These are phyloP conservation scores for Dendrolimus pini DNA, from an alignment of 2,888 invertebrate species.

Conservation along the genomic window DNA sequence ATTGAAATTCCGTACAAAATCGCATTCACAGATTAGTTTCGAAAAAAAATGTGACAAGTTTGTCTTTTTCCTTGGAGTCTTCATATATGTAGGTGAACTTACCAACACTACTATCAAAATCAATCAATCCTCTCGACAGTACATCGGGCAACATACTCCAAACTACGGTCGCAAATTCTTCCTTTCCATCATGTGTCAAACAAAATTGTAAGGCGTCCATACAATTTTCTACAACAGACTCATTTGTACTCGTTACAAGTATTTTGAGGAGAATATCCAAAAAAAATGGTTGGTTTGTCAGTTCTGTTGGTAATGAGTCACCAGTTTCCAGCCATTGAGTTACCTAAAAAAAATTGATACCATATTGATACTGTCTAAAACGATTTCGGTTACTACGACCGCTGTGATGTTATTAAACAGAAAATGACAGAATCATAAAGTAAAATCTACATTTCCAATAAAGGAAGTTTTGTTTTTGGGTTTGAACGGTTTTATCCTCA, in stretches of 20 bases:
- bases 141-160: slow-evolving; percentile 54
- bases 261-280: slow-evolving; percentile 57
- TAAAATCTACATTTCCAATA: too few species aligned
- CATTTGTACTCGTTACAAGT: slow-evolving; percentile 35
- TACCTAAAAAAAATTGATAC: slow-evolving; percentile 29
- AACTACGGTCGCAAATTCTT: slow-evolving; percentile 39
- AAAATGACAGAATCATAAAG: too few species aligned
- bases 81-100: slow-evolving; percentile 6
- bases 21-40: too few species aligned
- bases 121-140: slow-evolving; percentile 47
- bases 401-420: too few species aligned
- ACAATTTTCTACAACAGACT: slow-evolving; percentile 37
- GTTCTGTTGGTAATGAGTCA: slow-evolving; percentile 46
- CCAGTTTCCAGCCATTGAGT: slow-evolving; percentile 59
- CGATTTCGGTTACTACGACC: too few species aligned
- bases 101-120: slow-evolving; percentile 45
- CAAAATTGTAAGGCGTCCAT: slow-evolving; percentile 41
- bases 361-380: too few species aligned
- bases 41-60: too few species aligned
- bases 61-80: too few species aligned
- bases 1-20: too few species aligned
- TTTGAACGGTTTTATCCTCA: too few species aligned
- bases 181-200: slow-evolving; percentile 35
- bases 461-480: too few species aligned
- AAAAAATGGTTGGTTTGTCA: slow-evolving; percentile 40